Evolutionary conservation across 2,797 vertebrate species (phyloP), one percentile per base, ranked within the genome.

Genomic region (Enteromius fasciolatus): DNA sequence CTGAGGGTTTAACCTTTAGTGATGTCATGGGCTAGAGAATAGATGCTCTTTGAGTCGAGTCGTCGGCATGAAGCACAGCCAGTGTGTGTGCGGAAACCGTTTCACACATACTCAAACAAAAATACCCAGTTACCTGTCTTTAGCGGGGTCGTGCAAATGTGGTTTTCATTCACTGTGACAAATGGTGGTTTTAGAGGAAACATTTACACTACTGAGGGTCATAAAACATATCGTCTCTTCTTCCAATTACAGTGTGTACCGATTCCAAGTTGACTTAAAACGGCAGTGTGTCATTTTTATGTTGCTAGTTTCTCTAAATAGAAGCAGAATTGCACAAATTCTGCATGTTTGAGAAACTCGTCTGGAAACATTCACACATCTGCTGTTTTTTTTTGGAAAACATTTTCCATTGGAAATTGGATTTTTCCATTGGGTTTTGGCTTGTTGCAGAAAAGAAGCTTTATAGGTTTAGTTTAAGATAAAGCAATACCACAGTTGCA

Each of bases 131-230:
- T 67, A 44, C 17, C 23, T 74, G 61, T 67, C n/a, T 66, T 61
- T 31, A 61, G 23, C 31, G 61, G 25, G 25, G 52, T 20, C 7
- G 20, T 82, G 70, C 17, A 67, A 76, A 75, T 54, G 25, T 68
- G 46, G 63, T 57, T 82, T 54, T 82, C 80, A 44, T 76, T 36
- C 61, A 33, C 48, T 46, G 36, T 75, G 50, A 76, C 61, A 81
- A 64, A 64, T 50, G 44, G 69, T 28, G 69, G 44, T 67, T 82
- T 82, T 74, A 75, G 23, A 82, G 61, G 80, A 74, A 82, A 54
- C 70, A 76, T 82, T 76, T 76, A 31, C 80, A 76, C 48, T 61
- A 76, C 70, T 33, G 61, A 67, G 61, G 80, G 61, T 82, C 69
- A 75, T 75, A 81, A 75, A 81, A 75, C 52, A 25, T 63, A 63